A percentile compares a stretch with the other conserved stretches of the same genome.
phyloP scores from a whole-genome alignment of 2,797 vertebrate species.

The Acanthurus tractus region DNA sequence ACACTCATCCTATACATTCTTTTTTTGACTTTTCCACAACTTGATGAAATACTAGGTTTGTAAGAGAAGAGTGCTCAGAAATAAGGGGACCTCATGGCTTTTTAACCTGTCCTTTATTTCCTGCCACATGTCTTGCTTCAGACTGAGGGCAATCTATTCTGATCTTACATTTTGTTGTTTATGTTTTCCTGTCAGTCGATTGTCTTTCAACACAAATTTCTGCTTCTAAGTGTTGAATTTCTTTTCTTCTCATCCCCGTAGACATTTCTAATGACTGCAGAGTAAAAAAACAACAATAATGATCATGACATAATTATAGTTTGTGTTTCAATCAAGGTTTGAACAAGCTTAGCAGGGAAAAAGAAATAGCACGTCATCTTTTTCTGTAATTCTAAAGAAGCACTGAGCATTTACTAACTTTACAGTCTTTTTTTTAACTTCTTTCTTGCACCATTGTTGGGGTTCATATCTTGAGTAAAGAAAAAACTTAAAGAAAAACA shows the following conservation, averaged over 20 bases:
- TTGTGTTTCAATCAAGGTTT: conserved; percentile 16
- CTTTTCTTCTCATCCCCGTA: neutral
- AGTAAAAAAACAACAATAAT: conserved; percentile 8
- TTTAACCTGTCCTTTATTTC: conserved; percentile 1
- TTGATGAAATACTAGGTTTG: neutral
- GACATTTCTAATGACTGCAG: conserved; percentile 6
- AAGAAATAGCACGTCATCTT: neutral
- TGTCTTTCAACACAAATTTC: neutral
- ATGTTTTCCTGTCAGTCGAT: conserved; percentile 16
- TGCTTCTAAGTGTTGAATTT: neutral
- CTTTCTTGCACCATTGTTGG: conserved; percentile 14
- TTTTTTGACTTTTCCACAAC: too few species aligned
- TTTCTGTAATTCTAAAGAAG: conserved; percentile 3
- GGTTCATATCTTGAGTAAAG: conserved; percentile 10
- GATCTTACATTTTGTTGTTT: neutral
- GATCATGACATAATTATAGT: conserved; percentile 4
- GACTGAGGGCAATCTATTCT: neutral
- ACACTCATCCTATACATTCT: too few species aligned
- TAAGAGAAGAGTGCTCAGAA: neutral
- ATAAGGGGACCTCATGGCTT: neutral
- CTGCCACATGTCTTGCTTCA: neutral
- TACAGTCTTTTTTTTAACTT: neutral
- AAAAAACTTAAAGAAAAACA: conserved; percentile 4
- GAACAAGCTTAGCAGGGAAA: conserved; percentile 11
- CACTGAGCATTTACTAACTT: neutral